Percentiles rank a stretch among this genome's conserved stretches.
phyloP scores from a whole-genome alignment of 2,888 invertebrate genomes.

The Lissocephala sabroskyi region DNA sequence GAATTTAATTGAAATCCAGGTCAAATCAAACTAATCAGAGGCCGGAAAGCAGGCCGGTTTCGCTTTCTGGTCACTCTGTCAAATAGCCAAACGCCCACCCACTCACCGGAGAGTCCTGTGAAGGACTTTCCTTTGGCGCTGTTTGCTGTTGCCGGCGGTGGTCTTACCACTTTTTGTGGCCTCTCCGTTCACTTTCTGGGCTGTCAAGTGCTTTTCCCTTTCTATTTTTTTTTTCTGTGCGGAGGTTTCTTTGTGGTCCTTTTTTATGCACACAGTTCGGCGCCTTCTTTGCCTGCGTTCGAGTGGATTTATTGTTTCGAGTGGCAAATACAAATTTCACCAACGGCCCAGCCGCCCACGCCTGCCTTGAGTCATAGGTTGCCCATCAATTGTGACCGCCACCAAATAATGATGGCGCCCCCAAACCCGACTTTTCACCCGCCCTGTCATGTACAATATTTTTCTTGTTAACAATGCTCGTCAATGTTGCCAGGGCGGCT shows the following conservation, averaged over 20 bases:
- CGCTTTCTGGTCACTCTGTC: background rate
- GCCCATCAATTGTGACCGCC: conserved; percentile 34
- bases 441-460: conserved; percentile 50
- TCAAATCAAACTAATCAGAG: too few relatives aligned
- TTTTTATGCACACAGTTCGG: conserved; percentile 8
- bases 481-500: conserved; percentile 25
- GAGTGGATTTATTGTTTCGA: conserved; percentile 62
- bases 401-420: background rate
- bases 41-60: background rate
- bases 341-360: conserved; percentile 1
- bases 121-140: background rate
- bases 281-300: conserved; percentile 17
- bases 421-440: background rate
- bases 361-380: background rate
- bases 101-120: too few relatives aligned
- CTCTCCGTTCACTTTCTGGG: conserved; percentile 11
- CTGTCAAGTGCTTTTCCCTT: conserved; percentile 6
- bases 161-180: conserved; percentile 1
- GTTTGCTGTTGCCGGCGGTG: background rate
- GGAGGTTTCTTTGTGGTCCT: conserved; percentile 14
- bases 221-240: too few relatives aligned
- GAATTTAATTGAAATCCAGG: too few relatives aligned
- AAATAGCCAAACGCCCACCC: background rate
- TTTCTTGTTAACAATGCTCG: conserved; percentile 51
- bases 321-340: conserved; percentile 58